Conservation (phyloP, 2,113 vertebrate genomes). For the Spilogale gracilis region DNA sequence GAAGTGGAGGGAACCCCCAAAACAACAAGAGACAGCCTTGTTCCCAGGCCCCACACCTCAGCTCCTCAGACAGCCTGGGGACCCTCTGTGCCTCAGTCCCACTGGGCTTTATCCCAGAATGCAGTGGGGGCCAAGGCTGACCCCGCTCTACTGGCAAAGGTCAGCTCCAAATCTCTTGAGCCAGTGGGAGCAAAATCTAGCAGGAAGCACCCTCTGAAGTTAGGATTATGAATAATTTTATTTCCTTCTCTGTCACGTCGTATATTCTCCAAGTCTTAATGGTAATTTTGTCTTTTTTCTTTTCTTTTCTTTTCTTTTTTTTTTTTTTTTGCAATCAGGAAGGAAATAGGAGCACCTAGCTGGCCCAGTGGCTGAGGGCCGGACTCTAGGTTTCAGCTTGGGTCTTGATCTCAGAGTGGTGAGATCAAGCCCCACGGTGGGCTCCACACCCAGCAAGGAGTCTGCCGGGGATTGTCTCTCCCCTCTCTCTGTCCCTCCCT, state of each 20-base stretch:
- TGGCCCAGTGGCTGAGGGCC: not conserved
- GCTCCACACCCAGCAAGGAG: not conserved
- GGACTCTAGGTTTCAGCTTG: not conserved
- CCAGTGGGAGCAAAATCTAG: not conserved
- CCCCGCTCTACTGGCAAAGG: not conserved
- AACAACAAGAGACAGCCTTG: not conserved
- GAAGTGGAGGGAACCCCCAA: not conserved
- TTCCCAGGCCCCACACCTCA: not conserved
- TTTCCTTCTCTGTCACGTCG: not conserved
- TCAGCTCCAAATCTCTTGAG: not conserved
- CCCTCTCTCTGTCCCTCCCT: not conserved
- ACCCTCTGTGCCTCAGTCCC: not conserved
- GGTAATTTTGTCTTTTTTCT: not conserved
- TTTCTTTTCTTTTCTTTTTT: too few relatives aligned
- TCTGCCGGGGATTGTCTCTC: not conserved
- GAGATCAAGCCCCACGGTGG: not conserved
- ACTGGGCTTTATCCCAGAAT: not conserved
- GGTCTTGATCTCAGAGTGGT: not conserved
- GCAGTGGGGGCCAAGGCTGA: not conserved
- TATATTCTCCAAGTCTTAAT: not conserved
- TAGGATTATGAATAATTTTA: not conserved
- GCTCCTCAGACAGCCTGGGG: not conserved
- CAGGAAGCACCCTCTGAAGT: not conserved
- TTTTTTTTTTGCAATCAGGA: not conserved
- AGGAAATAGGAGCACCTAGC: not conserved